Evolutionary conservation across 1,140 invertebrate genomes (phyloP).

Genomic region (Drosophila parabipectinata): DNA sequence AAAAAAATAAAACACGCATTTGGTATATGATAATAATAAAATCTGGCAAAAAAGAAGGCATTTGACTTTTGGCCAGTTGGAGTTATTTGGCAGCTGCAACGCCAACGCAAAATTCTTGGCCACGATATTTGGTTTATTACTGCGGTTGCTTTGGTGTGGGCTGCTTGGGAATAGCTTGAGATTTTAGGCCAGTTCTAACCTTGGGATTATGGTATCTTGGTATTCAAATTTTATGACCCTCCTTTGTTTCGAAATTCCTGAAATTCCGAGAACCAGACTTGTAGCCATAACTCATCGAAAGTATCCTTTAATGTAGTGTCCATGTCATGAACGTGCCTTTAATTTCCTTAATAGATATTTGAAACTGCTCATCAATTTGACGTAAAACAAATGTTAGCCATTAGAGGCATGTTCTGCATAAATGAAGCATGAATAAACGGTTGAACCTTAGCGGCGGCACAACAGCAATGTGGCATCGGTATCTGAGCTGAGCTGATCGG

Average conservation of each 20-base stretch:
- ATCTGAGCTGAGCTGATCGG: not conserved
- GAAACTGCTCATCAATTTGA: conserved; percentile 71
- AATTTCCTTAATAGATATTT: conserved; percentile 73
- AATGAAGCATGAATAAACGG: conserved; percentile 34
- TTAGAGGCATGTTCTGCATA: conserved; percentile 67
- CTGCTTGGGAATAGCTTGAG: conserved; percentile 15
- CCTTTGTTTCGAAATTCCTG: not conserved
- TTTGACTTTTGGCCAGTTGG: conserved; percentile 39
- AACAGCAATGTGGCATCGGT: conserved; percentile 19
- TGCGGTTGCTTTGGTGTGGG: conserved; percentile 22
- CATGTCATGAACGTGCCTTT: conserved; percentile 49
- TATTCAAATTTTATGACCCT: not conserved
- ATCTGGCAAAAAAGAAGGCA: conserved; percentile 34
- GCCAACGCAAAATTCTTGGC: conserved; percentile 51
- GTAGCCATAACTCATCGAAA: conserved; percentile 26
- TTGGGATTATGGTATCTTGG: conserved; percentile 10
- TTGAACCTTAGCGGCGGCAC: conserved; percentile 38
- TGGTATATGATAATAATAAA: conserved; percentile 35
- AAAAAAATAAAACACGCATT: conserved; percentile 18
- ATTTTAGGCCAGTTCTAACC: conserved; percentile 20
- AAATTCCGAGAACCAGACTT: conserved; percentile 35
- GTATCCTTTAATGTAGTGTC: conserved; percentile 16
- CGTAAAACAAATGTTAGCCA: conserved; percentile 72
- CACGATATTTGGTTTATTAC: conserved; percentile 52
- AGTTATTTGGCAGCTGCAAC: conserved; percentile 38